These are phyloP conservation scores for Drosophila persimilis DNA, from an alignment of 1,140 invertebrate genomes.

Conservation along the genomic window DNA sequence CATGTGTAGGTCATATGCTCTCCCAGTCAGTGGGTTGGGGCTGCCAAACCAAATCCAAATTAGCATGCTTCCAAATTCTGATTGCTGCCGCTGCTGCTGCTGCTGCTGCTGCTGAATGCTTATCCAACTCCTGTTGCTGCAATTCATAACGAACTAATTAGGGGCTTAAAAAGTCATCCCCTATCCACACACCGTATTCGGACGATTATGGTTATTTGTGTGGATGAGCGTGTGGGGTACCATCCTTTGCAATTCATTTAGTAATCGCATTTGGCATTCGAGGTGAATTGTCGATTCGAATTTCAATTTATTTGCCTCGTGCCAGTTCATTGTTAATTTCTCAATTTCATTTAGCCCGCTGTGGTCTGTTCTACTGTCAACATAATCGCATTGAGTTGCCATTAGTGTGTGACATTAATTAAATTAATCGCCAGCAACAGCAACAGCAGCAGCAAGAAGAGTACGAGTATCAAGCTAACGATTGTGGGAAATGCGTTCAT, in stretches of 20 bases:
- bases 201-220: slow-evolving; percentile 7
- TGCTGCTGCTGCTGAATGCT: neutral
- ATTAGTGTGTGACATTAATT: slow-evolving; percentile 82
- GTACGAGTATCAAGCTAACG: slow-evolving; percentile 1
- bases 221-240: neutral
- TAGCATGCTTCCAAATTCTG: slow-evolving; percentile 33
- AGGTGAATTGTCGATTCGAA: slow-evolving; percentile 55
- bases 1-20: neutral
- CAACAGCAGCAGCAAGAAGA: neutral
- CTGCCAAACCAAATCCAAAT: slow-evolving; percentile 2
- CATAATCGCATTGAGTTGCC: slow-evolving; percentile 80
- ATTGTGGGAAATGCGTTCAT: slow-evolving; percentile 46
- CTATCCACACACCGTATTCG: neutral
- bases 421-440: slow-evolving; percentile 69
- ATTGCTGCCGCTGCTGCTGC: slow-evolving; percentile 20
- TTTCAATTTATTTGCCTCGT: slow-evolving; percentile 65
- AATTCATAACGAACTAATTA: slow-evolving; percentile 73
- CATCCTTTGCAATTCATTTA: slow-evolving; percentile 70
- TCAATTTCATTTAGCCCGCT: slow-evolving; percentile 62
- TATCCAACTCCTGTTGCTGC: slow-evolving; percentile 28
- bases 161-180: slow-evolving; percentile 58
- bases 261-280: slow-evolving; percentile 50
- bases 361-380: slow-evolving; percentile 52
- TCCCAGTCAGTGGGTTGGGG: slow-evolving; percentile 1
- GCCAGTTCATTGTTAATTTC: slow-evolving; percentile 55